Conservation (phyloP, 2,797 vertebrate genomes). For the Antennarius maculatus region DNA sequence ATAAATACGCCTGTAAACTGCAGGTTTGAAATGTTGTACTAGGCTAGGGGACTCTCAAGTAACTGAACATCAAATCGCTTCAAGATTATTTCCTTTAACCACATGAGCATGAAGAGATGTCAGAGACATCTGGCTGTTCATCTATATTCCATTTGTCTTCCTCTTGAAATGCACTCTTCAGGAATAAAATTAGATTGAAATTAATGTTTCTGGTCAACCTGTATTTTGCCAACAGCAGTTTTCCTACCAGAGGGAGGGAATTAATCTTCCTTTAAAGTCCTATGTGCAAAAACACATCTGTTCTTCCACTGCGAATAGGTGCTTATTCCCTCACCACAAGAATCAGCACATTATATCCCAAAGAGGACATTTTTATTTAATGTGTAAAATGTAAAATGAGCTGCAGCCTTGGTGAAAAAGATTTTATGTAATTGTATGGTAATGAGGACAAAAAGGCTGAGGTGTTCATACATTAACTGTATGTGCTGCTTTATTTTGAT, state of each 20-base stretch:
- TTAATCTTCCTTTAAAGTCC: slow-evolving; percentile 34
- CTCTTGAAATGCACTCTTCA: slow-evolving; percentile 52
- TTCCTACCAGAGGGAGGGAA: slow-evolving; percentile 6
- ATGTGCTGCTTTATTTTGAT: slow-evolving; percentile 33
- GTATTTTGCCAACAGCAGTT: slow-evolving; percentile 19
- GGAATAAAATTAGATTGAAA: slow-evolving; percentile 49
- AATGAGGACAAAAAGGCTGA: slow-evolving; percentile 34
- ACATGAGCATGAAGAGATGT: slow-evolving; percentile 60
- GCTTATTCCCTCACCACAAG: background rate
- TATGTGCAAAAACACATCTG: slow-evolving; percentile 18
- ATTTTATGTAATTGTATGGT: slow-evolving; percentile 23
- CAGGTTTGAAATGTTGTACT: slow-evolving; percentile 74
- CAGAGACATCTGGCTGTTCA: slow-evolving; percentile 71
- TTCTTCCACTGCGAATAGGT: background rate
- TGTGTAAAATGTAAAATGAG: slow-evolving; percentile 22
- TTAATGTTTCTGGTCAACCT: slow-evolving; percentile 46
- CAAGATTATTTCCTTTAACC: slow-evolving; percentile 61
- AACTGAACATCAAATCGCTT: slow-evolving; percentile 67
- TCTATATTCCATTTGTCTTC: slow-evolving; percentile 60
- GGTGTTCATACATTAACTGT: slow-evolving; percentile 1
- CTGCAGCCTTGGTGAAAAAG: background rate
- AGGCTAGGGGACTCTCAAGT: slow-evolving; percentile 71
- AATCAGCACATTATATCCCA: slow-evolving; percentile 9
- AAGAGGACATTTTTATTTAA: slow-evolving; percentile 23
- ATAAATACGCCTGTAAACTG: slow-evolving; percentile 6